Evolutionary conservation across 2,797 vertebrate genomes (phyloP).

Genomic region (Anguilla obscura): DNA sequence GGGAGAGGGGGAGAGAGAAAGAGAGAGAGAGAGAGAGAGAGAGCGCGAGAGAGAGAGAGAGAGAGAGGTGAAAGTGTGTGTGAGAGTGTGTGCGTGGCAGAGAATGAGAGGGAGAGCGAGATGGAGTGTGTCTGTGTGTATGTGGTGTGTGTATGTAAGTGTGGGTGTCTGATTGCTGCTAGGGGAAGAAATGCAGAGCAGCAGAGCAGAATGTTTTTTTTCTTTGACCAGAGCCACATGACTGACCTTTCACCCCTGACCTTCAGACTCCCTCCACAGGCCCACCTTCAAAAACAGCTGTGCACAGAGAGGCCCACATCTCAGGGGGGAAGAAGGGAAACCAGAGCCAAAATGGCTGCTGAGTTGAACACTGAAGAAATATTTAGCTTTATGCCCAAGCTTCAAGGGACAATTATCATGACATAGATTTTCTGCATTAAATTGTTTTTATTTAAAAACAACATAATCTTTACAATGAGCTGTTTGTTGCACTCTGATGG

Average conservation of each 20-base stretch:
- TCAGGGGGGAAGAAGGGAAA: not conserved
- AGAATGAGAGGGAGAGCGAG: not conserved
- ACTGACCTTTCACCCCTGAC: conserved; percentile 1
- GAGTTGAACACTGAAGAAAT: not conserved
- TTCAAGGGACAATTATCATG: not conserved
- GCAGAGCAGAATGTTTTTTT: conserved; percentile 5
- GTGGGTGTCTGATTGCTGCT: not conserved
- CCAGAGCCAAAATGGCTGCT: conserved; percentile 14
- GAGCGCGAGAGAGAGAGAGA: not conserved
- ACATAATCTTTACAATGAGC: not conserved
- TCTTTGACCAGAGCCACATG: conserved; percentile 7
- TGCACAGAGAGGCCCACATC: not conserved
- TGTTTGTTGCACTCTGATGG: not conserved
- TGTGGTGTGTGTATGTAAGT: not conserved
- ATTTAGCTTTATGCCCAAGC: not conserved
- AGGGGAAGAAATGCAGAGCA: not conserved
- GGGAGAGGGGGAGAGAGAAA: not conserved
- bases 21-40: not conserved
- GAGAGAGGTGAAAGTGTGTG: not conserved
- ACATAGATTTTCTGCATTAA: not conserved
- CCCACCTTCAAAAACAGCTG: conserved; percentile 8
- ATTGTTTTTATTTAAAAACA: not conserved
- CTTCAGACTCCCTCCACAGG: conserved; percentile 1
- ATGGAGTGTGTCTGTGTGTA: not conserved
- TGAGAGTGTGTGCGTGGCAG: not conserved